Conservation (phyloP, 1,140 invertebrate genomes). For the Drosophila littoralis region DNA sequence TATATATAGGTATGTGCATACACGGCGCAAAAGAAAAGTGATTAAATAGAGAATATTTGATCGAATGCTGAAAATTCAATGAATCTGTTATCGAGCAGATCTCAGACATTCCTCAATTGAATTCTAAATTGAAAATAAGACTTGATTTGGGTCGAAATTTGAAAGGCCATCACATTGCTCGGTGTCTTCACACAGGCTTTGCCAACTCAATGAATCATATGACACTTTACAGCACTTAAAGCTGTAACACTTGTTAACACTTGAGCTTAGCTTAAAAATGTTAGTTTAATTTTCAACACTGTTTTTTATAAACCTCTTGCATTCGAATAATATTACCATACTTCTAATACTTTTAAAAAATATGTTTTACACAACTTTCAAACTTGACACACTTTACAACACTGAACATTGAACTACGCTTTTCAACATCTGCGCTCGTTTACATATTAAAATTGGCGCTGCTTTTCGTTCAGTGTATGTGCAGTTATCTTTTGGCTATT, state of each 20-base stretch:
- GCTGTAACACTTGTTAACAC: no score
- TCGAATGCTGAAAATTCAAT: neutral
- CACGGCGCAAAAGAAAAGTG: conserved; percentile 17
- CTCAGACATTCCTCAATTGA: neutral
- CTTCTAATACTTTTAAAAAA: no score
- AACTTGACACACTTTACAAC: neutral
- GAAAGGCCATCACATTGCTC: no score
- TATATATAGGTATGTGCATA: conserved; percentile 8
- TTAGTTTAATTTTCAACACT: no score
- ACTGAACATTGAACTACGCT: neutral
- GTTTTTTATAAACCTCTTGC: no score
- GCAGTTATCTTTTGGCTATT: conserved; percentile 20
- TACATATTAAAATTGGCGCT: neutral
- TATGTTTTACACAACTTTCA: no score
- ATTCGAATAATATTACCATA: no score
- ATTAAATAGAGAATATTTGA: conserved; percentile 2
- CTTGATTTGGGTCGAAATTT: neutral
- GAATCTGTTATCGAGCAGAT: neutral
- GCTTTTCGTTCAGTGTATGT: conserved; percentile 34
- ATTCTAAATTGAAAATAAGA: neutral
- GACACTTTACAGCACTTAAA: no score
- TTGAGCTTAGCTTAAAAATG: no score
- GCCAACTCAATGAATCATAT: no score
- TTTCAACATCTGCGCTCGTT: neutral
- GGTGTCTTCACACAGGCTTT: no score